A percentile compares a stretch with the other conserved stretches of the same genome.
Evolutionary conservation across 2,797 vertebrate genomes (phyloP).

Genomic region (Octomys mimax): DNA sequence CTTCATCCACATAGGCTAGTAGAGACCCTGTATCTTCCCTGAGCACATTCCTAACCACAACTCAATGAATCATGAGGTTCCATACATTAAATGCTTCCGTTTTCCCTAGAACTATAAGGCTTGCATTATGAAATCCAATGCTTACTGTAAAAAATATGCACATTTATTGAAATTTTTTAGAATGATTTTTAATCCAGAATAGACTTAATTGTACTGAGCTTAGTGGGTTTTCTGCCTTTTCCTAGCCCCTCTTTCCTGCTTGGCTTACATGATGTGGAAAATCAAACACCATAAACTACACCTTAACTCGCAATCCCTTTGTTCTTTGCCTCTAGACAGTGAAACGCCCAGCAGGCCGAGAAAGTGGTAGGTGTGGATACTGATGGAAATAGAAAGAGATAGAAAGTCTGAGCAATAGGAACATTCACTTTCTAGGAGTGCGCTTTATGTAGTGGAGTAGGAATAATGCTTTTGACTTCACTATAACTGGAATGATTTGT

Average conservation of each 20-base stretch:
- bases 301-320: not conserved
- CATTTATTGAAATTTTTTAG: conserved; percentile 15
- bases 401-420: not conserved
- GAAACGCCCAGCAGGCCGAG: not conserved
- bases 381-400: not conserved
- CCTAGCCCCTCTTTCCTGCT: not conserved
- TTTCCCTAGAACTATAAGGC: not conserved
- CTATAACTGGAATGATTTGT: not conserved
- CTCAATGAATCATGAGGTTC: not conserved
- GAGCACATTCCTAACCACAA: not conserved
- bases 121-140: not conserved
- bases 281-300: not conserved
- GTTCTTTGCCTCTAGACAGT: not conserved
- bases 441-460: not conserved
- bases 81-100: not conserved
- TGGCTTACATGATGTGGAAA: not conserved
- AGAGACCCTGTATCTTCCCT: not conserved
- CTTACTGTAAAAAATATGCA: not conserved
- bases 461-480: not conserved
- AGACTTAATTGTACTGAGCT: not conserved
- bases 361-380: not conserved
- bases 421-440: not conserved
- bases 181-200: not conserved
- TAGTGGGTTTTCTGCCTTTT: not conserved
- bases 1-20: not conserved